A percentile compares a stretch with the other conserved stretches of the same genome.
These are phyloP conservation scores for Drosophila repletoides DNA, from an alignment of 1,140 invertebrate genomes.

Conservation along the genomic window DNA sequence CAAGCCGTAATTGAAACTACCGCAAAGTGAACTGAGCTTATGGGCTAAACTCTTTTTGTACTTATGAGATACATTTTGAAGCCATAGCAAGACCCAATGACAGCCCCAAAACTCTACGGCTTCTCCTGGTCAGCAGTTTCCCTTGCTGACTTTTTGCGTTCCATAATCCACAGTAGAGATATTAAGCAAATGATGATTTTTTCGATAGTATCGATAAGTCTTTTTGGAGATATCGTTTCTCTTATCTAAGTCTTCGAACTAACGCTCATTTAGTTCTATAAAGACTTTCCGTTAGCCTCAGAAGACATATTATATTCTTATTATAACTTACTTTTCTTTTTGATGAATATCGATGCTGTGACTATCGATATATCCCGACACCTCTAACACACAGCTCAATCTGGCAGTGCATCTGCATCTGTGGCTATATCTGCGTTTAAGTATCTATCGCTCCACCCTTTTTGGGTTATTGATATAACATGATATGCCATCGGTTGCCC, in stretches of 20 bases:
- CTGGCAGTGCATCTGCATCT: constrained; percentile 2
- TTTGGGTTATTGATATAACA: constrained; percentile 82
- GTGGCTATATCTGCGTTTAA: constrained; percentile 9
- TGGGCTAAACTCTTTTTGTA: constrained; percentile 42
- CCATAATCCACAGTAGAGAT: no score
- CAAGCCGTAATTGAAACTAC: constrained; percentile 73
- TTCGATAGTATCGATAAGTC: no score
- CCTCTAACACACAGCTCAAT: constrained; percentile 40
- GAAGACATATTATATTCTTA: no score
- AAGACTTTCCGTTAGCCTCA: no score
- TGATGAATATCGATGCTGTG: no score
- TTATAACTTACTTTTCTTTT: no score
- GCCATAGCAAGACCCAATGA: constrained; percentile 41
- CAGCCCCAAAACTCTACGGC: constrained; percentile 31
- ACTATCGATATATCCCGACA: no score
- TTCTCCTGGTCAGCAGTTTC: constrained; percentile 23
- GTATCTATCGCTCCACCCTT: constrained; percentile 71
- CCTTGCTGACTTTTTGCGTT: neutral
- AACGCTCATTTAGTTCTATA: no score
- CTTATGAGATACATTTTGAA: constrained; percentile 44
- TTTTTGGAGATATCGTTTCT: no score
- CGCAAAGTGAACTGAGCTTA: constrained; percentile 51
- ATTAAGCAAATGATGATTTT: no score
- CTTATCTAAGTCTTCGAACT: no score
- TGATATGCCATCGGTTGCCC: constrained; percentile 52